phyloP scores from a whole-genome alignment of 2,797 vertebrate species.

The Sciaenops ocellatus region DNA sequence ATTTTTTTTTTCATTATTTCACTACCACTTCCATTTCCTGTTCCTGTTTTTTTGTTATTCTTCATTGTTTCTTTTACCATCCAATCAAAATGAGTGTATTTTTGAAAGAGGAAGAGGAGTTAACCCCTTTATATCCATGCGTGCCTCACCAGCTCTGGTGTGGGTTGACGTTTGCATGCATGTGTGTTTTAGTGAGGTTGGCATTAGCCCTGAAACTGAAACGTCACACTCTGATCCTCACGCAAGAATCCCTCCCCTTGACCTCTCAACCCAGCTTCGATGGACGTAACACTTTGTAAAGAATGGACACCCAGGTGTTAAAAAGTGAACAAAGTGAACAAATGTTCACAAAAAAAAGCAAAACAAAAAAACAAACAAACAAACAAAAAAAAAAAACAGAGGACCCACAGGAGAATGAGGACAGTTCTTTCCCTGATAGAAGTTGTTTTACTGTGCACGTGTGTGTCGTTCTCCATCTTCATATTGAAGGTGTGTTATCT shows the following conservation, averaged over 20 bases:
- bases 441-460: constrained; percentile 74
- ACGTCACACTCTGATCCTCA: constrained; percentile 58
- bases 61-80: constrained; percentile 69
- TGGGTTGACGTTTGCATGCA: constrained; percentile 82
- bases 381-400: constrained; percentile 33
- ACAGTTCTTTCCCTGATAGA: constrained; percentile 68
- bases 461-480: constrained; percentile 85
- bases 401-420: constrained; percentile 51
- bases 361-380: neutral
- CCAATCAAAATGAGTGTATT: constrained; percentile 77
- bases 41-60: constrained; percentile 62
- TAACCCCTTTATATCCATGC: constrained; percentile 62
- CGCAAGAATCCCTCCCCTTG: constrained; percentile 51
- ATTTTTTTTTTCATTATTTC: constrained; percentile 69
- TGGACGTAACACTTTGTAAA: constrained; percentile 56
- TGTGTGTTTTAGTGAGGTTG: constrained; percentile 78
- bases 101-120: constrained; percentile 71
- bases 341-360: constrained; percentile 32
- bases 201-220: constrained; percentile 68
- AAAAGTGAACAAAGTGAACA: constrained; percentile 39
- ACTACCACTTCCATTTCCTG: constrained; percentile 71
- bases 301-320: constrained; percentile 43
- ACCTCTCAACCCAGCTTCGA: constrained; percentile 54
- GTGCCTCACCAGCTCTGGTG: constrained; percentile 73
- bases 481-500: constrained; percentile 90